phyloP scores from a whole-genome alignment of 2,113 vertebrate genomes.

The Nannospalax galili region DNA sequence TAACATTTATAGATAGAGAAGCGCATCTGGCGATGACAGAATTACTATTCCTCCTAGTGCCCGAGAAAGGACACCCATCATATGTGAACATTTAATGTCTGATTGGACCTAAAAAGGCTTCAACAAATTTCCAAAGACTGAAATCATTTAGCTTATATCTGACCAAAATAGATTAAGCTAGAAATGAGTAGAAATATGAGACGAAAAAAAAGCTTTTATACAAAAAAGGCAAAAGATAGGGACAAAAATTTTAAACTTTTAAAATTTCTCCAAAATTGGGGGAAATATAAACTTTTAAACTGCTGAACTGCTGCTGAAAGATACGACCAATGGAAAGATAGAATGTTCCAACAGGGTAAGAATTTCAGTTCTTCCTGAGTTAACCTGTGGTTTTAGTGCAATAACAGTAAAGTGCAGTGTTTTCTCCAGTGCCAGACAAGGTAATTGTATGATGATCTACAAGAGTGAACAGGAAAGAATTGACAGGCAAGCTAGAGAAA shows the following conservation, averaged over 20 bases:
- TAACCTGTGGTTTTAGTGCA: constrained; percentile 31
- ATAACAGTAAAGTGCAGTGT: background rate
- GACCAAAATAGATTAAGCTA: background rate
- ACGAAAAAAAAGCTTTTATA: background rate
- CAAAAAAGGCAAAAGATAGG: background rate
- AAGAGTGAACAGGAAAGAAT: constrained; percentile 6
- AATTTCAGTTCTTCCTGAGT: background rate
- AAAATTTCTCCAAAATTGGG: no score
- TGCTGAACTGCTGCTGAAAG: background rate
- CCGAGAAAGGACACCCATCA: background rate
- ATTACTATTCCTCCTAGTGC: background rate
- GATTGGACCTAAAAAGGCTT: background rate
- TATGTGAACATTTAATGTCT: background rate
- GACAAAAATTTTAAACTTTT: no score
- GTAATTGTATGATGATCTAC: constrained; percentile 19
- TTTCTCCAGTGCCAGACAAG: constrained; percentile 10
- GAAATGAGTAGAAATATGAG: background rate
- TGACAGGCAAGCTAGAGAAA: background rate
- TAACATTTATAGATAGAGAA: background rate
- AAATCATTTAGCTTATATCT: background rate
- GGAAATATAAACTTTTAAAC: no score
- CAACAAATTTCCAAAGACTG: background rate
- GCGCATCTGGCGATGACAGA: background rate
- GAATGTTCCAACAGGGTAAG: background rate
- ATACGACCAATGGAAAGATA: background rate